phyloP scores from a whole-genome alignment of 2,888 invertebrate species.

The Lamproptera curius region DNA sequence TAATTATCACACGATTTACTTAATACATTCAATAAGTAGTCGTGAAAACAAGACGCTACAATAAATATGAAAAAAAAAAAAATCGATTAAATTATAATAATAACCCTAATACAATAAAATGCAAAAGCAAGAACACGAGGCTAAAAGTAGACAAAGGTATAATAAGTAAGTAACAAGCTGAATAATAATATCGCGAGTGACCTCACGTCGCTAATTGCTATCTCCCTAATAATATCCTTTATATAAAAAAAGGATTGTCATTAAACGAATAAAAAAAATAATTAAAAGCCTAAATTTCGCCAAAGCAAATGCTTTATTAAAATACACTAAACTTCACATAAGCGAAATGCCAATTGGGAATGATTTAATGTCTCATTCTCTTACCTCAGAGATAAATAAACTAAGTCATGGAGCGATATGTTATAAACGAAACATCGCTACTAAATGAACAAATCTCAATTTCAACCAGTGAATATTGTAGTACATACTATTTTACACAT shows the following conservation, averaged over 20 bases:
- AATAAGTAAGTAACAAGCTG: slow-evolving; percentile 40
- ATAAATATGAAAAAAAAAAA: slow-evolving; percentile 35
- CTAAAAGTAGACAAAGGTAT: slow-evolving; percentile 30
- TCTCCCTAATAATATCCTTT: slow-evolving; percentile 26
- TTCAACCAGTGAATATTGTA: neutral
- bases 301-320: slow-evolving; percentile 12
- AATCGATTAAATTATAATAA: slow-evolving; percentile 32
- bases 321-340: slow-evolving; percentile 11
- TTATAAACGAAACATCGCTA: no score
- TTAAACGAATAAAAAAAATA: slow-evolving; percentile 22
- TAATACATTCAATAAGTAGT: slow-evolving; percentile 52
- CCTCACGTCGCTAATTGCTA: slow-evolving; percentile 66
- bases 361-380: slow-evolving; percentile 13
- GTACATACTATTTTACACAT: no score
- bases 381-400: no score
- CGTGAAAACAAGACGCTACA: slow-evolving; percentile 45
- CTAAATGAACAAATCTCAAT: no score
- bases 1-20: slow-evolving; percentile 55
- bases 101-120: slow-evolving; percentile 45
- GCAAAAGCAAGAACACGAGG: slow-evolving; percentile 55
- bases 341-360: slow-evolving; percentile 25
- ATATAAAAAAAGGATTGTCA: slow-evolving; percentile 17
- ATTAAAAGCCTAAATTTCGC: slow-evolving; percentile 10
- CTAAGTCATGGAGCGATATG: no score
- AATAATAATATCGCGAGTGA: slow-evolving; percentile 39